phyloP scores from a whole-genome alignment of 92 coral and sea anemone genomes.

The Epizoanthus stellaris region DNA sequence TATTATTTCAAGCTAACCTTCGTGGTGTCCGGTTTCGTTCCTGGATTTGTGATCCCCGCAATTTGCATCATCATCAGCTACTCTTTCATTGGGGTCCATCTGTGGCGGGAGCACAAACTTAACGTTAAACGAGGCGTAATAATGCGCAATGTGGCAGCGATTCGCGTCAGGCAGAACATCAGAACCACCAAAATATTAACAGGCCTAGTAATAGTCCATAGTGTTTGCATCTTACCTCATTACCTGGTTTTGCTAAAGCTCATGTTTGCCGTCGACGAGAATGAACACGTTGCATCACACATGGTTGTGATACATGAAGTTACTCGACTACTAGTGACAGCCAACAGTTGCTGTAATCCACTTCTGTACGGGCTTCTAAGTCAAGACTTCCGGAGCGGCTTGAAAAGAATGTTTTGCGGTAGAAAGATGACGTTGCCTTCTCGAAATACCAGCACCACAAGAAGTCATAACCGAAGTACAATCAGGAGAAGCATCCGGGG shows the following conservation, averaged over 20 bases:
- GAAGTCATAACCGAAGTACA: conserved; percentile 1
- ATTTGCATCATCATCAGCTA: conserved; percentile 49
- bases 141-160: background rate
- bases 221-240: conserved; percentile 46
- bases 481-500: background rate
- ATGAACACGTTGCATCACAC: conserved; percentile 33
- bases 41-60: conserved; percentile 57
- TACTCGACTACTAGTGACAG: conserved; percentile 55
- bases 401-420: conserved; percentile 6
- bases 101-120: conserved; percentile 15
- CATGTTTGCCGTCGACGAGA: conserved; percentile 7
- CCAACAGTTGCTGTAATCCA: conserved; percentile 63
- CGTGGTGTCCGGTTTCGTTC: conserved; percentile 39
- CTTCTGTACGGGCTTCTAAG: conserved; percentile 58
- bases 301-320: conserved; percentile 47
- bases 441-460: background rate
- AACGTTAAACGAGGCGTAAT: conserved; percentile 1
- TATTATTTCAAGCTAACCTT: conserved; percentile 38
- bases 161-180: conserved; percentile 52
- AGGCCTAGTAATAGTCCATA: conserved; percentile 24
- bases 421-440: background rate
- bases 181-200: conserved; percentile 53
- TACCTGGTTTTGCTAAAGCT: conserved; percentile 32
- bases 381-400: conserved; percentile 48
- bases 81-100: conserved; percentile 42